phyloP scores from a whole-genome alignment of 1,140 invertebrate species.

The Neoseiulus cucumeris region DNA sequence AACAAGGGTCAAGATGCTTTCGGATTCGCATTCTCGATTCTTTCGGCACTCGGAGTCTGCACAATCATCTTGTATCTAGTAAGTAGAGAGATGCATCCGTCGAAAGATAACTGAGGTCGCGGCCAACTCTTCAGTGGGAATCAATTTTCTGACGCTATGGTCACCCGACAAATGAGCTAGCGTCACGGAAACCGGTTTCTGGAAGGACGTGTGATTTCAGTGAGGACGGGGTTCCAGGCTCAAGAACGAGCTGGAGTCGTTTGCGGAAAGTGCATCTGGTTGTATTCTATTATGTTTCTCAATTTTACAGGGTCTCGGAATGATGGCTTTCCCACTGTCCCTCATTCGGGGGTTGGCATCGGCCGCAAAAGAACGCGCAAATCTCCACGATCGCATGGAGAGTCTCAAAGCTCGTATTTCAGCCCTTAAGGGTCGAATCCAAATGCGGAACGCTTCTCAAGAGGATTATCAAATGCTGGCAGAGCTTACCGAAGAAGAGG shows the following conservation, averaged over 20 bases:
- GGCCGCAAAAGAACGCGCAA: background rate
- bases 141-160: too few relatives aligned
- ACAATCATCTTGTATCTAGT: background rate
- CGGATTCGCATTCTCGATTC: background rate
- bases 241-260: too few relatives aligned
- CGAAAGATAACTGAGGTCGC: too few relatives aligned
- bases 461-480: background rate
- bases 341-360: background rate
- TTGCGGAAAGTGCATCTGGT: too few relatives aligned
- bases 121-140: too few relatives aligned
- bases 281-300: too few relatives aligned
- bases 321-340: slow-evolving; percentile 10
- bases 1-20: background rate
- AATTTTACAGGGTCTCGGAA: background rate
- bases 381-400: background rate
- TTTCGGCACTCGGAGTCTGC: background rate
- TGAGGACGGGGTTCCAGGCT: too few relatives aligned
- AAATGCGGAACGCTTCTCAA: background rate
- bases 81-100: too few relatives aligned
- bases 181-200: too few relatives aligned
- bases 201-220: too few relatives aligned
- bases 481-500: background rate
- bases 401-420: background rate
- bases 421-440: background rate
- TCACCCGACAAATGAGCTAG: too few relatives aligned